Evolutionary conservation across 2,797 vertebrate species (phyloP), one percentile per base, ranked within the genome.

Genomic region (Anomalospiza imberbis): DNA sequence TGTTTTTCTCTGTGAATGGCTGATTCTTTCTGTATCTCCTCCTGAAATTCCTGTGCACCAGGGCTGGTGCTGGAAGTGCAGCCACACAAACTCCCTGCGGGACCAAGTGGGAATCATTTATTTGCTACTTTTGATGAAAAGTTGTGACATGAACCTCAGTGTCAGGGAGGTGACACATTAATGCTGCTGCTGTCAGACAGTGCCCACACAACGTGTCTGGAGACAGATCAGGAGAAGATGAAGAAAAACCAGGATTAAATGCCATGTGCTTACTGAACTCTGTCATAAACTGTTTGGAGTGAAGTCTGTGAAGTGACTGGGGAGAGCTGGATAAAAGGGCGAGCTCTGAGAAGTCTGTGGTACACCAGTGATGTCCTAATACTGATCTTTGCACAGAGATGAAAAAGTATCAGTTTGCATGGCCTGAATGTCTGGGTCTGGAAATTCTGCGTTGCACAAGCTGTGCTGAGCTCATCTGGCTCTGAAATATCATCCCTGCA

Each of bases 281-380:
- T 11, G 1, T 12, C 15, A 12, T 8, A 21, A 54, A 24, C 6
- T 1, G 9, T 32, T 36, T 8, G 9, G 51, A 55, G 21, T 0
- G 9, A 40, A 48, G 10, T 8, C 28, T 47, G 18, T 0, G 2
- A 32, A 34, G 47, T n/a, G 45, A 7, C 13, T 40, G 1, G 8
- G 12, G 34, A 74, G 34, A n/a, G 22, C 18, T 1, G 6, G 26
- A 32, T 40, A 22, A 57, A n/a, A 44, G 25, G n/a, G 31, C 20
- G 29, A 34, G 68, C 48, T 60, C 78, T 14, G 85, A 26, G 66
- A 63, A 45, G 47, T 1, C 15, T 1, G 0, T 1, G 44, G 74
- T 25, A 16, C 29, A 0, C 1, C 1, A 13, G 12, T 28, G 60
- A 70, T 0, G 1, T 32, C 6, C 36, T 36, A 13, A 40, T 19